Evolutionary conservation across 2,888 invertebrate species (phyloP).

Genomic region (Drosophila paramelanica): DNA sequence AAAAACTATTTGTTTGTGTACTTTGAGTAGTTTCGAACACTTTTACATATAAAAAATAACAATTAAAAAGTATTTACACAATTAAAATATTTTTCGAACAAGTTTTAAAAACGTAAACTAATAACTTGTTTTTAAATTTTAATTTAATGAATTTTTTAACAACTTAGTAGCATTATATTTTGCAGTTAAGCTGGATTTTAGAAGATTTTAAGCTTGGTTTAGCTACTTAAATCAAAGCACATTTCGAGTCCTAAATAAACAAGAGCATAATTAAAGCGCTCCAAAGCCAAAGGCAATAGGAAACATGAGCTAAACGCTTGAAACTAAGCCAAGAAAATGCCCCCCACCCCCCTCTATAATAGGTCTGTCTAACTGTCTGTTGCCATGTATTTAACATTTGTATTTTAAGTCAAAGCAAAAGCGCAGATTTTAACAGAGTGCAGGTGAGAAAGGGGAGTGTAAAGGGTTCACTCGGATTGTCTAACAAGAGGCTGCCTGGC

Average conservation of each 20-base stretch:
- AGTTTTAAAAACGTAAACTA: too few species aligned
- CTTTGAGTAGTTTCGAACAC: too few species aligned
- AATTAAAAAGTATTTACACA: too few species aligned
- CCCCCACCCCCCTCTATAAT: neutral
- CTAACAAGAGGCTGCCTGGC: slow-evolving; percentile 27
- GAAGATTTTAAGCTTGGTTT: neutral
- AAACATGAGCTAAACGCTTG: slow-evolving; percentile 16
- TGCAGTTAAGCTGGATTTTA: neutral
- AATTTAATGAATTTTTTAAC: too few species aligned
- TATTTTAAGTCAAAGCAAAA: slow-evolving; percentile 26
- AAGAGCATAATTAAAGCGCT: slow-evolving; percentile 54
- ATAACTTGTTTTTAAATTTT: too few species aligned
- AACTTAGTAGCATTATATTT: too few species aligned
- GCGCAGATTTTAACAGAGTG: slow-evolving; percentile 37
- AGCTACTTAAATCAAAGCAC: slow-evolving; percentile 24
- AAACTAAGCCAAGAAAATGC: slow-evolving; percentile 2
- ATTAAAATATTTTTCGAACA: too few species aligned
- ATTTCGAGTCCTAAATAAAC: slow-evolving; percentile 51
- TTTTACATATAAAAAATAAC: too few species aligned
- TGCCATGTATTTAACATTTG: slow-evolving; percentile 17
- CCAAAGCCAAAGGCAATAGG: slow-evolving; percentile 36
- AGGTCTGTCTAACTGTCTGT: slow-evolving; percentile 18
- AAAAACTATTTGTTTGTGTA: too few species aligned
- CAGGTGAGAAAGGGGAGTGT: neutral
- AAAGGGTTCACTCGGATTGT: slow-evolving; percentile 23